Percentiles rank a stretch among this genome's conserved stretches.
These are phyloP conservation scores for Cygnus buccinator DNA, from an alignment of 2,113 vertebrate species.

Conservation along the genomic window DNA sequence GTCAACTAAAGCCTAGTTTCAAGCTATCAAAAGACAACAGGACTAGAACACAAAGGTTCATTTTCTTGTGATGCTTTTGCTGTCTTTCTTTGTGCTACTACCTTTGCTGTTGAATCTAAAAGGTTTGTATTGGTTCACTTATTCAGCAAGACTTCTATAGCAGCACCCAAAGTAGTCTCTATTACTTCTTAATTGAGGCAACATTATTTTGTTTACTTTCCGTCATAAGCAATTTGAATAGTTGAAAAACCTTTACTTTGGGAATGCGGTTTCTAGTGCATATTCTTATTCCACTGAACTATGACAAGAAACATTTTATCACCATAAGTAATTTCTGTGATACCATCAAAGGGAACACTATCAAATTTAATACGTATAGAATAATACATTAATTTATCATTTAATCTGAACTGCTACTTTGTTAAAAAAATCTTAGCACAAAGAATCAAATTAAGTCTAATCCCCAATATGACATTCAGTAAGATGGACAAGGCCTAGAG, in stretches of 20 bases:
- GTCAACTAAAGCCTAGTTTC: not conserved
- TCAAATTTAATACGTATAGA: not conserved
- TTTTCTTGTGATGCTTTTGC: not conserved
- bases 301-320: not conserved
- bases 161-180: not conserved
- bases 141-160: not conserved
- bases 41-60: not conserved
- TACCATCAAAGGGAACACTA: constrained; percentile 30
- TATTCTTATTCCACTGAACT: not conserved
- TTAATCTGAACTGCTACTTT: constrained; percentile 41
- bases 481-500: constrained; percentile 36
- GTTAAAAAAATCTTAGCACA: constrained; percentile 56
- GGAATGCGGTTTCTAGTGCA: not conserved
- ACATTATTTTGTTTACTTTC: not conserved
- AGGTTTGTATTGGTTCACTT: not conserved
- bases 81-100: not conserved
- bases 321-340: not conserved
- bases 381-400: constrained; percentile 31
- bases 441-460: constrained; percentile 39
- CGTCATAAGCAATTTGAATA: not conserved
- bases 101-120: not conserved
- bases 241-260: not conserved
- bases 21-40: not conserved
- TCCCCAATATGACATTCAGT: constrained; percentile 4
- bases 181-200: not conserved